Evolutionary conservation across 2,113 vertebrate species (phyloP), one percentile per base, ranked within the genome.

Genomic region (Hepsetus odoe): DNA sequence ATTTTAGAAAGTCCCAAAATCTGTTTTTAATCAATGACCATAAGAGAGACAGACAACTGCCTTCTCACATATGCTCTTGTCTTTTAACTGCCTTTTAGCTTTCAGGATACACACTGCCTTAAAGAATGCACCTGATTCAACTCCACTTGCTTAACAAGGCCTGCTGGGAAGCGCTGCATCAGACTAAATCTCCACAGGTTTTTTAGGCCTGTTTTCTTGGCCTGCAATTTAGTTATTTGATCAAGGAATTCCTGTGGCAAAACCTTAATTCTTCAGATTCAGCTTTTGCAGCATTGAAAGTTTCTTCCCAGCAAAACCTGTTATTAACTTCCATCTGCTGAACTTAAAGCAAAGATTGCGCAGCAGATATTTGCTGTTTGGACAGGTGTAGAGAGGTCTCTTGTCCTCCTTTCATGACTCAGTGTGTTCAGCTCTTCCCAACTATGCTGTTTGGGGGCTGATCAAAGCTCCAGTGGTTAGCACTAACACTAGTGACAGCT

Each of bases 391-490:
- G 85, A 85, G 81, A 74, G 73, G 64, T 81, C 33, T 79, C 69
- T 80, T 44, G 33, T 73, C 42, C 77, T 83, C 11, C 16, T 0
- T 85, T 83, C 83, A 76, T 89, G 89, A 90, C 80, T 89, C 90
- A 88, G 84, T 71, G 40, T 9, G 74, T 81, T 64, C 10, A 22
- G 65, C 76, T 84, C 69, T 44, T 86, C 73, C 87, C 90, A 85
- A 87, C 88, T 87, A 86, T 81, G 79, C 74, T 53, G 67, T 55
- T 66, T 77, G 64, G 22, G 55, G 33, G 55, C 81, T 87, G 91
- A 93, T 93, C 92, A 93, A 94, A 93, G 91, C 82, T 40, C 10
- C 35, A 72, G 46, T 82, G 13, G 79, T 79, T 75, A 61, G 75
- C 53, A 51, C 87, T 76, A 88, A 88, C 82, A 83, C 74, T 80